Evolutionary conservation across 2,797 vertebrate species (phyloP), one percentile per base, ranked within the genome.

Genomic region (Bradypus variegatus): DNA sequence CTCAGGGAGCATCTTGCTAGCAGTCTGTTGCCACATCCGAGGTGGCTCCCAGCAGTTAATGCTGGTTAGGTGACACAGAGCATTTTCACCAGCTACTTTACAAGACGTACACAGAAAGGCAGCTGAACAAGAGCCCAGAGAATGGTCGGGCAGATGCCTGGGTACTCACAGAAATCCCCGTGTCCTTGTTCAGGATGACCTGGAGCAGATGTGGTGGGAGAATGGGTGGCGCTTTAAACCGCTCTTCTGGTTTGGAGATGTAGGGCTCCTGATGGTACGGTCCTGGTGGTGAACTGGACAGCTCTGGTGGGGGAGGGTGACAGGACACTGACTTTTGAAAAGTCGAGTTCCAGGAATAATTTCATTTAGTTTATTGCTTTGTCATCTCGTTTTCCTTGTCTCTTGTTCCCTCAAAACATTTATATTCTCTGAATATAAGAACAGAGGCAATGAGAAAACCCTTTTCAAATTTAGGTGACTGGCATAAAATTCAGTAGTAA

Each of bases 121-220:
- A 16, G 33, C 3, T 0, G 85, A 8, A 6, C 25, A 2, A 1
- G 76, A 41, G 33, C 16, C 1, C 0, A 18, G 36, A 58, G 45
- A 73, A 15, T 0, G 33, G 25, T 9, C 0, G 9, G 84, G n/a
- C 19, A 7, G 69, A 55, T 1, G 31, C 48, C 0, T 0, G 21
- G 0, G 25, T 88, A 98, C 99, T 98, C 97, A 99, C 99, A 55
- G 98, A 99, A 95, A 99, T 96, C 4, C 98, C 98, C 0, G 99
- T 99, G 97, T 99, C 99, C 97, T 99, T 99, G 96, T 99, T 99
- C 90, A 99, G 98, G 96, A 99, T 98, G 96, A 99, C 99, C 96
- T 99, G 99, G 70, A 99, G 97, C 94, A 99, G 98, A 95, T 99
- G 99, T 0, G 99, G 99, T 0, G 99, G 99, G 10, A 99, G 98